Conservation (phyloP, 2,113 vertebrate species). For the Panurus biarmicus region DNA sequence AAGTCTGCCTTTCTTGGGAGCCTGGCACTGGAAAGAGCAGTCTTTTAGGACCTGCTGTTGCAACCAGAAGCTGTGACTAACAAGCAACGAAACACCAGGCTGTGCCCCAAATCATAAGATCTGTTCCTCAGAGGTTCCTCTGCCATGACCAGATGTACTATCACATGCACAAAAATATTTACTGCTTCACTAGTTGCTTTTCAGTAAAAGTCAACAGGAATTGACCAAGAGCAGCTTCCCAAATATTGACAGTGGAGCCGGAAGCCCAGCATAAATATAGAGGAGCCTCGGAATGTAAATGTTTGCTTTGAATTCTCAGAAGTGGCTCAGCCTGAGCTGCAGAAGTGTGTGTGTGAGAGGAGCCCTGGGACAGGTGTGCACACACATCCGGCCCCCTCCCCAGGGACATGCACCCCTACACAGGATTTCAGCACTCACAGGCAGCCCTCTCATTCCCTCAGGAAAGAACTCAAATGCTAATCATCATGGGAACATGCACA, state of each 20-base stretch:
- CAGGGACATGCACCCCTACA: not conserved
- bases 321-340: not conserved
- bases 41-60: not conserved
- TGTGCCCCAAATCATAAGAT: not conserved
- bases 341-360: not conserved
- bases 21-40: not conserved
- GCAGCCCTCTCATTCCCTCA: not conserved
- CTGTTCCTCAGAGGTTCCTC: not conserved
- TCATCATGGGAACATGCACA: not conserved
- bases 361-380: not conserved
- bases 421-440: not conserved
- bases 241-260: conserved; percentile 23
- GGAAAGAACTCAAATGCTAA: not conserved
- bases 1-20: not conserved
- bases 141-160: conserved; percentile 20
- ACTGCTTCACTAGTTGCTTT: conserved; percentile 22
- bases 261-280: conserved; percentile 36
- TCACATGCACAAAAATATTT: conserved; percentile 27
- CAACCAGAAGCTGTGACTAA: not conserved
- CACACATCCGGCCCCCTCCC: not conserved
- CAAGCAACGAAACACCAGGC: not conserved
- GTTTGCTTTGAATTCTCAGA: conserved; percentile 15
- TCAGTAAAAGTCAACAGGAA: conserved; percentile 53
- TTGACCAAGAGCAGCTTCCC: conserved; percentile 21
- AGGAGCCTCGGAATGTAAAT: conserved; percentile 59